These are phyloP conservation scores for Drosophila malerkotliana DNA, from an alignment of 1,140 invertebrate genomes.

Conservation along the genomic window DNA sequence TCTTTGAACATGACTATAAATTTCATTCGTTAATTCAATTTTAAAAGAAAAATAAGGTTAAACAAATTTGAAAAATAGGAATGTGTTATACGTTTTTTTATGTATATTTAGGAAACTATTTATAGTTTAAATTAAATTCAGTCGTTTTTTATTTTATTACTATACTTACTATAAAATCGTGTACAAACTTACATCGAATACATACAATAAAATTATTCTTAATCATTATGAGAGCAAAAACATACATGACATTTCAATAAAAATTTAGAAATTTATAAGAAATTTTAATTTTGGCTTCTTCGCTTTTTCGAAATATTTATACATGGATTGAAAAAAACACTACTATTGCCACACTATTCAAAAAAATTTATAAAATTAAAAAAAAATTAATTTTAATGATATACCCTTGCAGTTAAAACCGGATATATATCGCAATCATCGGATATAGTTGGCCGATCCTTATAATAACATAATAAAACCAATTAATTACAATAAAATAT, in stretches of 20 bases:
- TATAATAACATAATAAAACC: no score
- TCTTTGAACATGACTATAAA: neutral
- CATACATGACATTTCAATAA: slow-evolving; percentile 40
- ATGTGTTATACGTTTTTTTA: neutral
- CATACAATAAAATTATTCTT: slow-evolving; percentile 43
- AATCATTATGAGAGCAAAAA: slow-evolving; percentile 43
- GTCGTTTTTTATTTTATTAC: slow-evolving; percentile 64
- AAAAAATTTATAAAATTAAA: no score
- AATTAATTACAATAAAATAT: no score
- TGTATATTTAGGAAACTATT: neutral
- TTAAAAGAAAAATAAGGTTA: neutral
- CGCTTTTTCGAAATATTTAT: neutral
- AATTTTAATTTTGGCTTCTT: neutral
- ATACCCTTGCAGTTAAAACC: no score
- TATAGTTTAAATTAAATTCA: slow-evolving; percentile 64
- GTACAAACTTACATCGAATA: slow-evolving; percentile 38
- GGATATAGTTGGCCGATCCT: no score
- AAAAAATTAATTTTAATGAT: no score
- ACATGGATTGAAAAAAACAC: neutral
- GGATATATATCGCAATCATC: no score
- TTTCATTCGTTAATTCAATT: neutral
- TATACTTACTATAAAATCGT: slow-evolving; percentile 47
- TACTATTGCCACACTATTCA: neutral
- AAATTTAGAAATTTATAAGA: slow-evolving; percentile 10
- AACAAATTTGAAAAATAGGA: neutral